Percentiles rank a stretch among this genome's conserved stretches.
Conservation (phyloP, 2,797 vertebrate species). For the Melopsittacus undulatus region DNA sequence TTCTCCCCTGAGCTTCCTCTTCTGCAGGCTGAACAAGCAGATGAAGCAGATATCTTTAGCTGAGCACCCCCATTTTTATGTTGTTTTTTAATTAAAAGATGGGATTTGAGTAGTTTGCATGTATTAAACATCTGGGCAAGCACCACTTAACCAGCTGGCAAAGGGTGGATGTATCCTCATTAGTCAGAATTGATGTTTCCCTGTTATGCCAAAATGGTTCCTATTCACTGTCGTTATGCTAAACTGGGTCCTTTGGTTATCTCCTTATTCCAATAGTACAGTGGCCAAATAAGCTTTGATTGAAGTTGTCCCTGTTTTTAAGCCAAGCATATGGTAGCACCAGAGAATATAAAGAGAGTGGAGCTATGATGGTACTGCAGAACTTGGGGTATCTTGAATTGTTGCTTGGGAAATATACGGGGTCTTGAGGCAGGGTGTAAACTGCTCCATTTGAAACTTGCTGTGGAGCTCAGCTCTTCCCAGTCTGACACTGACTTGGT, state of each 20-base stretch:
- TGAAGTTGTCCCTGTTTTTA: neutral
- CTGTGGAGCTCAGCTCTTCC: neutral
- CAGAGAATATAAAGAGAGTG: neutral
- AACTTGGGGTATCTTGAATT: neutral
- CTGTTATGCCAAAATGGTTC: neutral
- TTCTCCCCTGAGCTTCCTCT: neutral
- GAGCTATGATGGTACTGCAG: neutral
- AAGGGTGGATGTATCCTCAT: neutral
- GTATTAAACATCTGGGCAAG: neutral
- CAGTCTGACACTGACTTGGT: neutral
- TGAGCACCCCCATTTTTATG: neutral
- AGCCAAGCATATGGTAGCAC: neutral
- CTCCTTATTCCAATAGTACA: neutral
- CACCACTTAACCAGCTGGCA: neutral
- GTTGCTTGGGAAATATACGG: neutral
- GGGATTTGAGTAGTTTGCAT: neutral
- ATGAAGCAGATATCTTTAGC: neutral
- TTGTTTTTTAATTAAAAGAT: neutral
- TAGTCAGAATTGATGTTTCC: neutral
- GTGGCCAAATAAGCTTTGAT: neutral
- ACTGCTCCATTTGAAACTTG: neutral
- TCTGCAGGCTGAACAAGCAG: neutral
- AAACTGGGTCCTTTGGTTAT: neutral
- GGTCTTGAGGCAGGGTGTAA: neutral
- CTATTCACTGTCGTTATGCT: neutral